Percentiles rank a stretch among this genome's conserved stretches.
Conservation (phyloP, 1,140 invertebrate genomes). For the Vanessa atalanta region DNA sequence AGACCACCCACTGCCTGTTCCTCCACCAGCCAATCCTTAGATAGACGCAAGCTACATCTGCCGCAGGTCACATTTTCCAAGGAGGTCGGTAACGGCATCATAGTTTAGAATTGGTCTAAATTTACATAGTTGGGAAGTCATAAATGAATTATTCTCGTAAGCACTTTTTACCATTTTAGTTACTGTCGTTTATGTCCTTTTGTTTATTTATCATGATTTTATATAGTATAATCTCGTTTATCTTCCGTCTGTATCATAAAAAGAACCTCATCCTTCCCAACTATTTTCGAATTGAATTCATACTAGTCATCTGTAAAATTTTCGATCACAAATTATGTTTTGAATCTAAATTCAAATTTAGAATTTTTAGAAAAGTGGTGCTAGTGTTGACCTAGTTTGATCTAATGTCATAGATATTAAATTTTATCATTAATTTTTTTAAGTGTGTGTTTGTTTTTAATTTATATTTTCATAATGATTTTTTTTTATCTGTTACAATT, state of each 20-base stretch:
- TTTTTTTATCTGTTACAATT: slow-evolving; percentile 37
- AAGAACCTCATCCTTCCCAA: slow-evolving; percentile 16
- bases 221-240: neutral
- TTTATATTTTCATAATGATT: slow-evolving; percentile 30
- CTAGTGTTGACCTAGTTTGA: slow-evolving; percentile 57
- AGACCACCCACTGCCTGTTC: slow-evolving; percentile 81
- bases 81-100: slow-evolving; percentile 89
- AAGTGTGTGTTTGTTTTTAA: slow-evolving; percentile 47
- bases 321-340: slow-evolving; percentile 50
- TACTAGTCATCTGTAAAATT: slow-evolving; percentile 53
- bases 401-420: slow-evolving; percentile 20
- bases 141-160: neutral
- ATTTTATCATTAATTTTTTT: slow-evolving; percentile 30
- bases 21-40: slow-evolving; percentile 68
- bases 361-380: slow-evolving; percentile 62
- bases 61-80: slow-evolving; percentile 91
- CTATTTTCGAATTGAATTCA: slow-evolving; percentile 42
- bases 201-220: neutral
- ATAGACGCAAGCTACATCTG: slow-evolving; percentile 84
- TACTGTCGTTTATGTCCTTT: neutral
- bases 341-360: slow-evolving; percentile 43
- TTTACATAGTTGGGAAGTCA: slow-evolving; percentile 28
- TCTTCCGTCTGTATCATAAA: no score
- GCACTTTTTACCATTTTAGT: neutral
- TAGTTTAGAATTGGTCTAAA: slow-evolving; percentile 75